These are phyloP conservation scores for Aramus guarauna DNA, from an alignment of 2,113 vertebrate genomes.

Conservation along the genomic window DNA sequence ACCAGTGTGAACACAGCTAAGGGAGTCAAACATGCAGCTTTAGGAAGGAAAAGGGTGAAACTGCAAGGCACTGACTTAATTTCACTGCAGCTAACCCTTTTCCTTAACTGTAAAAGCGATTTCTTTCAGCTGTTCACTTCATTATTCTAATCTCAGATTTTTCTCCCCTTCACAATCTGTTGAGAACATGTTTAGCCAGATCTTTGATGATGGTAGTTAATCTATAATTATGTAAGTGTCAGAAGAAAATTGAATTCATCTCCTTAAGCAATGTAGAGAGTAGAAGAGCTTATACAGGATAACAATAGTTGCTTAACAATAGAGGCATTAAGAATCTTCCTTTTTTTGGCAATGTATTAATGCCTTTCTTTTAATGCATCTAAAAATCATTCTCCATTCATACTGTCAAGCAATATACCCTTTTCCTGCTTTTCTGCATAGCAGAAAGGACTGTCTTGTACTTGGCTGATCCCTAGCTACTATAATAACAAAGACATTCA, in stretches of 20 bases:
- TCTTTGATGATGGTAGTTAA: constrained; percentile 14
- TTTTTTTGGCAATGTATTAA: not conserved
- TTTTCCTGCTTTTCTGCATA: not conserved
- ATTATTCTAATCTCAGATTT: not conserved
- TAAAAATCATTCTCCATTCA: constrained; percentile 34
- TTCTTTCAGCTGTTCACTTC: not conserved
- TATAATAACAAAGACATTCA: not conserved
- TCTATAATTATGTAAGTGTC: constrained; percentile 22
- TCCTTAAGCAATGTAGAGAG: not conserved
- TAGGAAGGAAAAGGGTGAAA: not conserved
- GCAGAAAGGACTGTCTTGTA: not conserved
- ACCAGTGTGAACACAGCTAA: not conserved
- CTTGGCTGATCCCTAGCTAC: not conserved
- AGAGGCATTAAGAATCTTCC: not conserved
- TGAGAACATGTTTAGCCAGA: constrained; percentile 6
- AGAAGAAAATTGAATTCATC: constrained; percentile 21
- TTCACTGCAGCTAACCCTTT: not conserved
- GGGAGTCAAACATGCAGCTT: not conserved
- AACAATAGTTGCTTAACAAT: constrained; percentile 25
- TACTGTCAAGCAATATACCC: not conserved
- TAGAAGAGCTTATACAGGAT: not conserved
- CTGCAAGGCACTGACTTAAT: not conserved
- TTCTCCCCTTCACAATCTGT: not conserved
- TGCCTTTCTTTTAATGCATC: not conserved
- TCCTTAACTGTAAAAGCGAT: not conserved